Conservation (phyloP, 1,140 invertebrate genomes). For the Drosophila littoralis region DNA sequence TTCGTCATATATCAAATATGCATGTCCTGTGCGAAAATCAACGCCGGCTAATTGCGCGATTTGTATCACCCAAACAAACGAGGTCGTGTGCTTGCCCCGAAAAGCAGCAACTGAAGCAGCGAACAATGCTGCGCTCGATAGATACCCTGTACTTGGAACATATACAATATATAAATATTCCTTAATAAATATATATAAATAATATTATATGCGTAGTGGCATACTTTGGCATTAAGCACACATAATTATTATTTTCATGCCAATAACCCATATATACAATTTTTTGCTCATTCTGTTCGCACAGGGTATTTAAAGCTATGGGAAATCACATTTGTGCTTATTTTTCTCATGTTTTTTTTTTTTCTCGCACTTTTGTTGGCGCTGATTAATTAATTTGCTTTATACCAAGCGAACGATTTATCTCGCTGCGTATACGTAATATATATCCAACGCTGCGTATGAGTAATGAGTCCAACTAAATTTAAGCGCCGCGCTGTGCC, state of each 20-base stretch:
- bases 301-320: too few species aligned
- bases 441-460: conserved; percentile 59
- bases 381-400: conserved; percentile 72
- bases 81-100: conserved; percentile 52
- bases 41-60: conserved; percentile 78
- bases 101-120: background rate
- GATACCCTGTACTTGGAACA: background rate
- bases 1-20: conserved; percentile 37
- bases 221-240: too few species aligned
- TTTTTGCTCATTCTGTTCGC: too few species aligned
- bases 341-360: background rate
- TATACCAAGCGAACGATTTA: conserved; percentile 60
- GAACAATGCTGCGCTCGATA: background rate
- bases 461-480: conserved; percentile 72
- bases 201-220: too few species aligned
- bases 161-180: background rate
- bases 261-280: too few species aligned
- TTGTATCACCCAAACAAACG: conserved; percentile 71
- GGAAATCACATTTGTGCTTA: background rate
- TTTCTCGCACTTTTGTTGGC: conserved; percentile 33
- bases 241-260: too few species aligned
- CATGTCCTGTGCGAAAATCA: conserved; percentile 76
- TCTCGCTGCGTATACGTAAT: conserved; percentile 45
- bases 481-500: conserved; percentile 17
- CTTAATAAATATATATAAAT: too few species aligned